A percentile compares a stretch with the other conserved stretches of the same genome.
These are phyloP conservation scores for Pegoplata infirma DNA, from an alignment of 2,888 invertebrate species.

Conservation along the genomic window DNA sequence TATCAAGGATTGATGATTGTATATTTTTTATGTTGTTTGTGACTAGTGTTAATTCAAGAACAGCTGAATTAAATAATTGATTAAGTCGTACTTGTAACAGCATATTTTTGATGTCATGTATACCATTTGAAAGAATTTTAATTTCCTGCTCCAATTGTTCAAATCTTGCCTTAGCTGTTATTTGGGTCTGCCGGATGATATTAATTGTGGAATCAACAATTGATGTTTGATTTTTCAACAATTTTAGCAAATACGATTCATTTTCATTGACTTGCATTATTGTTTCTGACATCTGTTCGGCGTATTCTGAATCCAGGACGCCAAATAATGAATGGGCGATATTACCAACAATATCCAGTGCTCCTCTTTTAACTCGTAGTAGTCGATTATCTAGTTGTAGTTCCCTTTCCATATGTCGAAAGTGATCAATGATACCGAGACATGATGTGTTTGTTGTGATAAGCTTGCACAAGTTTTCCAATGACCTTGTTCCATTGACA, in stretches of 20 bases:
- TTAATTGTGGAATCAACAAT: too few species aligned
- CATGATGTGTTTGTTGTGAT: background rate
- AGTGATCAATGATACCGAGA: background rate
- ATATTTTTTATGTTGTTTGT: background rate
- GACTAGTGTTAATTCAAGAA: background rate
- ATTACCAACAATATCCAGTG: background rate
- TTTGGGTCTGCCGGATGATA: slow-evolving; percentile 1
- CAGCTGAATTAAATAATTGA: background rate
- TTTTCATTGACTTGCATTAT: background rate
- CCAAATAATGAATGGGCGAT: background rate
- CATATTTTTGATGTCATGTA: background rate
- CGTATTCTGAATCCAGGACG: background rate
- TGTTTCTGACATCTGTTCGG: background rate
- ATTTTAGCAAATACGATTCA: background rate
- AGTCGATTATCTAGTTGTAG: background rate
- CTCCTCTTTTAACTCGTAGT: background rate
- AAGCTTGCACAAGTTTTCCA: background rate
- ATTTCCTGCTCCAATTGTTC: background rate
- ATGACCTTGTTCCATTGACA: background rate
- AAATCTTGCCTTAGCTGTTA: background rate
- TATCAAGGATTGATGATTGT: too few species aligned
- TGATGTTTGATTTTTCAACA: background rate
- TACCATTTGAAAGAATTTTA: background rate
- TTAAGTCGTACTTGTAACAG: background rate
- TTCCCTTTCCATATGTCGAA: background rate